A percentile compares a stretch with the other conserved stretches of the same genome.
phyloP scores from a whole-genome alignment of 2,888 invertebrate genomes.

The Xestobium rufovillosum region DNA sequence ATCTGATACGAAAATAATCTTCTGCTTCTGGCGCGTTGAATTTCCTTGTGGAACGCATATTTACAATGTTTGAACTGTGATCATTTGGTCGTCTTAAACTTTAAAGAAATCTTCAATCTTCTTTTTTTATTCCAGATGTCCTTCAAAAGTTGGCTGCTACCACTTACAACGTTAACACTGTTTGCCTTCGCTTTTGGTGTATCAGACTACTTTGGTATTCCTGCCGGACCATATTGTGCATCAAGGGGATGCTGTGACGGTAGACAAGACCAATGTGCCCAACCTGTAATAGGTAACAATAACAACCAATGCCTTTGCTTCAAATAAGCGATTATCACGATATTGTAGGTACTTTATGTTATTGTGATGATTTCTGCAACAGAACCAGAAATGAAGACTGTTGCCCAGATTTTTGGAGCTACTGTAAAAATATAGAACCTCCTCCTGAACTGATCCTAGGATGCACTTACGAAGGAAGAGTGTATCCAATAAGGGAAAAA shows the following conservation, averaged over 20 bases:
- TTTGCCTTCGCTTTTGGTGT: conserved; percentile 17
- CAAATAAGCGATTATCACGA: too few species aligned
- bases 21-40: too few species aligned
- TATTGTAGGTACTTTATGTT: conserved; percentile 79
- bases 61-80: too few species aligned
- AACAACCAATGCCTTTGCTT: conserved; percentile 15
- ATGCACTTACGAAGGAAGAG: conserved; percentile 49
- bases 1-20: too few species aligned
- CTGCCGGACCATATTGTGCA: conserved; percentile 55
- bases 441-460: conserved; percentile 29
- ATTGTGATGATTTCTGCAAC: conserved; percentile 92
- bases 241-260: conserved; percentile 59
- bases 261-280: conserved; percentile 73
- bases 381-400: conserved; percentile 69
- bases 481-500: conserved; percentile 44
- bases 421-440: conserved; percentile 53
- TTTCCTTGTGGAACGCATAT: too few species aligned
- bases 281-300: conserved; percentile 61
- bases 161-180: conserved; percentile 7
- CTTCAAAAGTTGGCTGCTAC: conserved; percentile 14
- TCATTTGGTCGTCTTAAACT: too few species aligned
- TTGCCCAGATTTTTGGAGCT: conserved; percentile 81
- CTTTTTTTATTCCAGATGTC: conserved; percentile 28
- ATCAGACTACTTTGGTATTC: conserved; percentile 44
- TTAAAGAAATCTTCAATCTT: too few species aligned